Base-by-base conservation (phyloP, 2,797 vertebrate genomes). In the Staurois parvus region DNA sequence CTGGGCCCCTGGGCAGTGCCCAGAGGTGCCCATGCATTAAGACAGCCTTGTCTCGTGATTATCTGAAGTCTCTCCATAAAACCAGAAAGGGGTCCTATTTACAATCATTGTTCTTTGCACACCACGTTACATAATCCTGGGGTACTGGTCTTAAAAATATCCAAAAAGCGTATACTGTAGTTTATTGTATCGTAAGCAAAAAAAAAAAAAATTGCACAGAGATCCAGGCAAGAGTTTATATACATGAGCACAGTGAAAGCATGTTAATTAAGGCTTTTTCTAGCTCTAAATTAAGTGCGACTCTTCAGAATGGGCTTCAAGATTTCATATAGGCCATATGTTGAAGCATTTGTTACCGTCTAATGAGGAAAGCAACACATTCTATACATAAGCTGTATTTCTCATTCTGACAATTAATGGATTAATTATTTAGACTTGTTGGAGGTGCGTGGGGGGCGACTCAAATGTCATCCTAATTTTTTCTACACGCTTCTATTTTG, bases 291-390 rank as follows among this genome's bases (percentile, higher is more conserved):
- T 80, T 80, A 80, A 56, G 24, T 19, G 40, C 45, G 21, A n/a
- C 30, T 48, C 45, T 34, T 19, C 28, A 70, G 66, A 72, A 56
- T 34, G 59, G 78, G 67, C 30, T 21, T 80, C 52, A 70, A 32
- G 24, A 26, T 56, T 70, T 56, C 45, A 37, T 80, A 56, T 80
- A 34, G 78, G 21, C 78, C 78, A 80, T 80, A 80, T 80, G 78
- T 72, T 59, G 21, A 56, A 68, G 66, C 78, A 80, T 80, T 56
- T 80, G 78, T 80, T 80, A 13, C 67, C 2, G 24, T 68, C 42
- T 80, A 48, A 80, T 80, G 78, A 72, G 78, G 34, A 70, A 62
- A 34, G 37, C 48, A 88, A 68, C 83, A 76, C 83, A 70, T 76
- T 64, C 64, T 56, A 69, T 56, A 77, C 73, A 84, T 76, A 64